Percentiles rank a stretch among this genome's conserved stretches.
phyloP scores from a whole-genome alignment of 1,140 invertebrate genomes.

The Pararge aegeria region DNA sequence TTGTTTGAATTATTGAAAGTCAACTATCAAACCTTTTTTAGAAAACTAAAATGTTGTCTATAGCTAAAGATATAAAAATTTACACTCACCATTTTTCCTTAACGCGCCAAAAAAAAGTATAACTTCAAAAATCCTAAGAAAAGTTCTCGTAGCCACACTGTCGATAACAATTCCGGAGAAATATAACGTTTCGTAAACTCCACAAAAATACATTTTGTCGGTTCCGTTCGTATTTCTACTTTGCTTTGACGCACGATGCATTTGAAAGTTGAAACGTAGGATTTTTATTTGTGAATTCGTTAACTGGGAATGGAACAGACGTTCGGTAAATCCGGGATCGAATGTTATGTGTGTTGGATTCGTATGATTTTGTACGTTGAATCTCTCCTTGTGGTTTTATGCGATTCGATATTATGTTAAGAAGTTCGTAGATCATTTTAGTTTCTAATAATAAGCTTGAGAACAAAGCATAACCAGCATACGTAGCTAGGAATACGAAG shows the following conservation, averaged over 20 bases:
- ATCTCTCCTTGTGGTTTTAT: background rate
- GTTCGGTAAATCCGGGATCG: background rate
- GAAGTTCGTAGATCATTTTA: background rate
- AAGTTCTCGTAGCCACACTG: too few relatives aligned
- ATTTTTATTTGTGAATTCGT: conserved; percentile 30
- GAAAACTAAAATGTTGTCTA: too few relatives aligned
- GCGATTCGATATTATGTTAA: background rate
- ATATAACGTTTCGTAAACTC: too few relatives aligned
- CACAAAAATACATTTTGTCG: background rate
- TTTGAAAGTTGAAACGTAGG: conserved; percentile 16
- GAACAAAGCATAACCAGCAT: too few relatives aligned
- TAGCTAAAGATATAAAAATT: too few relatives aligned
- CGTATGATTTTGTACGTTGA: background rate
- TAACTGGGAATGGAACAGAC: conserved; percentile 14
- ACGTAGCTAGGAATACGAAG: too few relatives aligned
- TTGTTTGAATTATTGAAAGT: too few relatives aligned
- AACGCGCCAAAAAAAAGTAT: too few relatives aligned
- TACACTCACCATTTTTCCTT: too few relatives aligned
- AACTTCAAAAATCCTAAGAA: too few relatives aligned
- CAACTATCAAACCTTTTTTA: too few relatives aligned
- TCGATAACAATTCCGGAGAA: background rate
- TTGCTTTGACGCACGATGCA: conserved; percentile 18
- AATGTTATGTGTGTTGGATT: conserved; percentile 7
- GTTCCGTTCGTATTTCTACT: background rate
- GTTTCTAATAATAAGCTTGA: background rate